phyloP scores from a whole-genome alignment of 1,140 invertebrate species.

The Atta colombica region DNA sequence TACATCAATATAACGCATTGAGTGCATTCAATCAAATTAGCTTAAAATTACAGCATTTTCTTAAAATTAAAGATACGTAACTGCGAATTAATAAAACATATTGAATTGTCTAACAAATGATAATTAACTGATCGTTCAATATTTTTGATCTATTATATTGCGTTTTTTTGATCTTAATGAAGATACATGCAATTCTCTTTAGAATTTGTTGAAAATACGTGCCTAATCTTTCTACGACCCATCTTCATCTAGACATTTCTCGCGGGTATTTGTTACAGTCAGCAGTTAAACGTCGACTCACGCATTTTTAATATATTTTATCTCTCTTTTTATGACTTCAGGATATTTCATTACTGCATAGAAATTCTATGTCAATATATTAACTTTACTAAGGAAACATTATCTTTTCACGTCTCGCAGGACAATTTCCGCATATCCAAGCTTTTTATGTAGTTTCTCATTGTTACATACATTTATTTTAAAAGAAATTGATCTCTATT shows the following conservation, averaged over 20 bases:
- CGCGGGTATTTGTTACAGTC: background rate
- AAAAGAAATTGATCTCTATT: background rate
- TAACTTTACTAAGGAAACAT: background rate
- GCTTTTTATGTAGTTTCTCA: background rate
- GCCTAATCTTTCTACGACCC: constrained; percentile 30
- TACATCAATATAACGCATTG: too few relatives aligned
- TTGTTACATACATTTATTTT: background rate
- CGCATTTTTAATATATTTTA: constrained; percentile 16
- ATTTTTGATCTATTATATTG: background rate
- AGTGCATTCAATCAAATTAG: too few relatives aligned
- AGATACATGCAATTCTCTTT: background rate
- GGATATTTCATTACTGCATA: constrained; percentile 12
- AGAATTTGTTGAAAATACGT: constrained; percentile 7
- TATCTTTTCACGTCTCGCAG: background rate
- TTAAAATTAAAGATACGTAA: background rate
- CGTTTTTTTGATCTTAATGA: background rate
- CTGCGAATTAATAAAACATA: background rate
- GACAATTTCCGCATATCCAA: background rate
- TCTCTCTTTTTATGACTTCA: constrained; percentile 8
- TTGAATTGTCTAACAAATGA: background rate
- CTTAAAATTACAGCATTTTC: too few relatives aligned
- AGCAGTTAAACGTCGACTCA: constrained; percentile 32
- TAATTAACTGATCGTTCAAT: background rate
- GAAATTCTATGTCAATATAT: constrained; percentile 14
- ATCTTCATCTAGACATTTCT: constrained; percentile 15